Percentiles rank a stretch among this genome's conserved stretches.
Evolutionary conservation across 2,888 invertebrate genomes (phyloP).

Genomic region (Drosophila cyrtoloma): DNA sequence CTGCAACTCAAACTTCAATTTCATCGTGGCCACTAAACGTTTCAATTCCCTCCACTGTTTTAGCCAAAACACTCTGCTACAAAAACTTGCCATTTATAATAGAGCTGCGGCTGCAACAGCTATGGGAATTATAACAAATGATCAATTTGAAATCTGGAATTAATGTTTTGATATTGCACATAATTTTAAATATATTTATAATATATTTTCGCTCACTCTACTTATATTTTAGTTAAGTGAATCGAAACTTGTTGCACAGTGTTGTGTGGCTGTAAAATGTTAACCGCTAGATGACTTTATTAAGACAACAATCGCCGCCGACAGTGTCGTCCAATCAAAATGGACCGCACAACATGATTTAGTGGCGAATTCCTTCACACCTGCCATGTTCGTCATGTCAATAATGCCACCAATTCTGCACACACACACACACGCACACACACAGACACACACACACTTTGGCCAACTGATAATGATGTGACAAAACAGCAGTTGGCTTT

Average conservation of each 20-base stretch:
- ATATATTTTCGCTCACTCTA: background rate
- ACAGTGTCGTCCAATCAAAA: conserved; percentile 72
- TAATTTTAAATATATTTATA: background rate
- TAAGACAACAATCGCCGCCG: conserved; percentile 55
- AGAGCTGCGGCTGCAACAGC: background rate
- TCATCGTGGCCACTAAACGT: conserved; percentile 54
- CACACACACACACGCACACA: conserved; percentile 9
- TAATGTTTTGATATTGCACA: background rate
- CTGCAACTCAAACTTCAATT: conserved; percentile 45
- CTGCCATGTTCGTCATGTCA: conserved; percentile 76
- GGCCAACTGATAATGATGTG: conserved; percentile 78
- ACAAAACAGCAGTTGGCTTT: conserved; percentile 78
- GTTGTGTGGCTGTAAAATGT: conserved; percentile 22
- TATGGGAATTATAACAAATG: background rate
- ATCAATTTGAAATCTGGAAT: rapidly evolving
- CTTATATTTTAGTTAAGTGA: too few relatives aligned
- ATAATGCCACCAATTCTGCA: conserved; percentile 75
- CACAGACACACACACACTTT: conserved; percentile 5
- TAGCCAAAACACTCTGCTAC: conserved; percentile 30
- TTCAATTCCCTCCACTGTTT: conserved; percentile 49
- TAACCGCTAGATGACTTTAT: conserved; percentile 76
- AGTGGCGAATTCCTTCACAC: conserved; percentile 80
- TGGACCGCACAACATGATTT: conserved; percentile 74
- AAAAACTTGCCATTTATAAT: conserved; percentile 6
- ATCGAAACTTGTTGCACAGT: conserved; percentile 44